A percentile compares a stretch with the other conserved stretches of the same genome.
Evolutionary conservation across 2,888 invertebrate genomes (phyloP).

Genomic region (Anthophora plumipes): DNA sequence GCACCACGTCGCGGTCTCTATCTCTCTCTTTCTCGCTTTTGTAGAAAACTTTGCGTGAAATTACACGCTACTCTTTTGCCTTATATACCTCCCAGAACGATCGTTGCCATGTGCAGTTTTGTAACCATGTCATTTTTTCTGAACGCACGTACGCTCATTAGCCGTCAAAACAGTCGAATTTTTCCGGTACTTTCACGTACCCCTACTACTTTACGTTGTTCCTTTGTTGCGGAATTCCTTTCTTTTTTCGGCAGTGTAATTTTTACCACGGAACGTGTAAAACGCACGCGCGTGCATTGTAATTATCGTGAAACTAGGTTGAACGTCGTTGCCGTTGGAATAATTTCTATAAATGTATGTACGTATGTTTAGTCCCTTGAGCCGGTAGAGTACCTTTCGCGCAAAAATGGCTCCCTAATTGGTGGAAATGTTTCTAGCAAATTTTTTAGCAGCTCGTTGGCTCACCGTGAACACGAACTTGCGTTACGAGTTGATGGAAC

Average conservation of each 20-base stretch:
- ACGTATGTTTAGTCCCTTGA: neutral
- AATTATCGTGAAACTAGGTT: constrained; percentile 24
- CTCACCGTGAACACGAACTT: neutral
- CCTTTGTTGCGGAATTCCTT: constrained; percentile 15
- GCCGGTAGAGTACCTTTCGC: too few relatives aligned
- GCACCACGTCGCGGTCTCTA: too few relatives aligned
- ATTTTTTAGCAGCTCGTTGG: constrained; percentile 2
- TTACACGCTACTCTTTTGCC: constrained; percentile 13
- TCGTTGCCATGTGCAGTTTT: neutral
- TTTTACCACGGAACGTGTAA: neutral
- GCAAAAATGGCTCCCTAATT: constrained; percentile 21
- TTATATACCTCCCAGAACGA: neutral
- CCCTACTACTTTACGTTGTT: neutral
- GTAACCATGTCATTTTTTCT: neutral
- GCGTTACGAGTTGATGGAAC: neutral
- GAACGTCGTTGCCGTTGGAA: neutral
- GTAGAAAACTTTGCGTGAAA: constrained; percentile 36
- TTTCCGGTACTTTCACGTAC: neutral
- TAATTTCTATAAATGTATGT: constrained; percentile 6
- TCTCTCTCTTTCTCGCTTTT: neutral
- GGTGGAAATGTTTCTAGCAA: constrained; percentile 1
- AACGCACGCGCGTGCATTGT: neutral
- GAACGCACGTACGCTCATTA: constrained; percentile 16
- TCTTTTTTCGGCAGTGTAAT: neutral
- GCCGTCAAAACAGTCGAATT: neutral